Evolutionary conservation across 2,888 invertebrate genomes (phyloP), one percentile per base, ranked within the genome.

Genomic region (Cephus spinipes): DNA sequence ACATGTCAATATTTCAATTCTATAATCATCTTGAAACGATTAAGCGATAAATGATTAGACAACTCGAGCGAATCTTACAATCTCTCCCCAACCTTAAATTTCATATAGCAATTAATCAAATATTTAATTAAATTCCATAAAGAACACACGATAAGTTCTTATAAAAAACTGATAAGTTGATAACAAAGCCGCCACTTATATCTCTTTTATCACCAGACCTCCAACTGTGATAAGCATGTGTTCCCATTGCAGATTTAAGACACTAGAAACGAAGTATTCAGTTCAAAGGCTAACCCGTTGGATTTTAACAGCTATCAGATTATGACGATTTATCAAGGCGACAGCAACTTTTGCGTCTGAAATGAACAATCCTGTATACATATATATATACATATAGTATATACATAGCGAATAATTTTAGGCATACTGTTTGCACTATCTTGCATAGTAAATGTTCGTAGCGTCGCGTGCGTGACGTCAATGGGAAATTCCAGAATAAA

Each of bases 391-490:
- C 0, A 35, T 35, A 35, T 12, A 35, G 12, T 35, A 35, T 12
- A 35, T 84, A 83, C 79, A 85, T 82, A 84, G 83, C 76, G 75
- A 75, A 76, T 75, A 79, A 74, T 81, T 85, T 84, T 83, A 81
- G 80, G 81, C 82, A 77, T 79, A 84, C 85, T 87, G 84, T 89
- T 89, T 89, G 85, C 86, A 87, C 86, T 86, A 84, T 86, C 89
- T 89, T 88, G 86, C 89, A 88, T 87, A 85, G 82, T 81, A 34
- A 68, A 75, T 75, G 80, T 79, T 78, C 79, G 78, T 79, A 80
- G 76, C 81, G 12, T 33, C 12, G 9, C 12, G 12, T 4, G 9
- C 12, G 71, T 71, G 31, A 71, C 31, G 71, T 71, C 32, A 31
- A 71, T 33, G 71, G 71, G 71, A 31, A 55, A 71, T 71, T 12